These are phyloP conservation scores for Puffinus mauretanicus DNA, from an alignment of 2,113 vertebrate species.

Conservation along the genomic window DNA sequence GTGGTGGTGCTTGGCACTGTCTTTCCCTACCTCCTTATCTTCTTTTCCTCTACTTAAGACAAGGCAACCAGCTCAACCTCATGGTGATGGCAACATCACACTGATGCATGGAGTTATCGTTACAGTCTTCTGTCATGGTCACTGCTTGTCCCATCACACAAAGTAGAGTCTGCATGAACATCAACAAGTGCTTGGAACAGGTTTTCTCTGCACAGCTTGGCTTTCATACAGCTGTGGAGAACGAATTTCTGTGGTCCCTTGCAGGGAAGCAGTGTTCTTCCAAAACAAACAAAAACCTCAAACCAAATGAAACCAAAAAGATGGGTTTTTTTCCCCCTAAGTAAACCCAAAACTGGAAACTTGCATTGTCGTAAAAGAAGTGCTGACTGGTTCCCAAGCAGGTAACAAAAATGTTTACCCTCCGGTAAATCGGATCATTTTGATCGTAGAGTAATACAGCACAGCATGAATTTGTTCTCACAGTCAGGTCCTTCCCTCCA, in stretches of 20 bases:
- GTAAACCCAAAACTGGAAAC: conserved; percentile 12
- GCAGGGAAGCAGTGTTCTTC: conserved; percentile 36
- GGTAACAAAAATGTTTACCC: conserved; percentile 27
- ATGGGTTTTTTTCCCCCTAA: background rate
- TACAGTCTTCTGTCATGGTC: background rate
- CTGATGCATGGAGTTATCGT: background rate
- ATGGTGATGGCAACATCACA: background rate
- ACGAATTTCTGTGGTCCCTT: conserved; percentile 43
- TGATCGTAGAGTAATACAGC: background rate
- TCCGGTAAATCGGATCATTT: background rate
- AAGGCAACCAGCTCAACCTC: background rate
- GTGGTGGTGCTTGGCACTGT: background rate
- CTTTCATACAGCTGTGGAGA: conserved; percentile 28
- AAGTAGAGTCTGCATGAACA: background rate
- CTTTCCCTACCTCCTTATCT: background rate
- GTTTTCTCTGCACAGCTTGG: conserved; percentile 14
- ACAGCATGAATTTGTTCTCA: background rate
- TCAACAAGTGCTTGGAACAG: conserved; percentile 14
- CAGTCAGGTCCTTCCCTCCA: background rate
- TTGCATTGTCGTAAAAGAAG: conserved; percentile 21
- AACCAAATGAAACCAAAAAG: conserved; percentile 33
- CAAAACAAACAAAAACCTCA: conserved; percentile 50
- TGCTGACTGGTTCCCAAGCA: conserved; percentile 3
- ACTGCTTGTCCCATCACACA: background rate
- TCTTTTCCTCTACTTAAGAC: background rate